Conservation (phyloP, 2,797 vertebrate species). For the Morelia viridis region DNA sequence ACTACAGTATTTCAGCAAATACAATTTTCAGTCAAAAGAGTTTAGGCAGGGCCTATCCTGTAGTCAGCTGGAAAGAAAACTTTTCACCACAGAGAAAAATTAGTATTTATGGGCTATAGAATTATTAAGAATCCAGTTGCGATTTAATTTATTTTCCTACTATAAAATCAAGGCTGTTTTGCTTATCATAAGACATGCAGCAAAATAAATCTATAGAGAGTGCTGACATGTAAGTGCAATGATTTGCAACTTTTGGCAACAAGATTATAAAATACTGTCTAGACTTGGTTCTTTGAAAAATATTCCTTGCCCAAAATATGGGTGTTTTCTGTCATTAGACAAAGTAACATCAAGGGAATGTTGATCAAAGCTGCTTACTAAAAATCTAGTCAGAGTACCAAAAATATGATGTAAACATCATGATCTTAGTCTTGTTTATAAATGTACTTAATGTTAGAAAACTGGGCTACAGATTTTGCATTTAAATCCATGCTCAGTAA, state of each 20-base stretch:
- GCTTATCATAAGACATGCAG: constrained; percentile 14
- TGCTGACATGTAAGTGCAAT: not conserved
- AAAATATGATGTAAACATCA: constrained; percentile 18
- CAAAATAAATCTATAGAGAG: not conserved
- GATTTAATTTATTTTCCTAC: not conserved
- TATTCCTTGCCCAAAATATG: constrained; percentile 1
- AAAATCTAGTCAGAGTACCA: constrained; percentile 4
- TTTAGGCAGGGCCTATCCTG: not conserved
- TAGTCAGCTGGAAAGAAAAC: not conserved
- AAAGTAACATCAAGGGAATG: constrained; percentile 34
- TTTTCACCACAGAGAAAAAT: not conserved
- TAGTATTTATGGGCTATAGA: not conserved
- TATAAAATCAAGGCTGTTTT: constrained; percentile 17
- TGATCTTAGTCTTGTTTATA: constrained; percentile 38
- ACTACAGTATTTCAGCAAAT: not conserved
- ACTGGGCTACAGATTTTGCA: not conserved
- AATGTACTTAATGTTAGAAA: constrained; percentile 42
- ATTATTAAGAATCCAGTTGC: not conserved
- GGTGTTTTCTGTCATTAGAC: constrained; percentile 28
- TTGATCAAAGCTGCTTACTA: constrained; percentile 50
- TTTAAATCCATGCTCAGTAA: not conserved
- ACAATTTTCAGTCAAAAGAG: not conserved
- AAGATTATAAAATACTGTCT: constrained; percentile 52
- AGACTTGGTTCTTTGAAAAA: constrained; percentile 29
- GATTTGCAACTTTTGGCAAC: constrained; percentile 40